Percentiles rank a stretch among this genome's conserved stretches.
Evolutionary conservation across 2,113 vertebrate species (phyloP).

Genomic region (Percina caprodes): DNA sequence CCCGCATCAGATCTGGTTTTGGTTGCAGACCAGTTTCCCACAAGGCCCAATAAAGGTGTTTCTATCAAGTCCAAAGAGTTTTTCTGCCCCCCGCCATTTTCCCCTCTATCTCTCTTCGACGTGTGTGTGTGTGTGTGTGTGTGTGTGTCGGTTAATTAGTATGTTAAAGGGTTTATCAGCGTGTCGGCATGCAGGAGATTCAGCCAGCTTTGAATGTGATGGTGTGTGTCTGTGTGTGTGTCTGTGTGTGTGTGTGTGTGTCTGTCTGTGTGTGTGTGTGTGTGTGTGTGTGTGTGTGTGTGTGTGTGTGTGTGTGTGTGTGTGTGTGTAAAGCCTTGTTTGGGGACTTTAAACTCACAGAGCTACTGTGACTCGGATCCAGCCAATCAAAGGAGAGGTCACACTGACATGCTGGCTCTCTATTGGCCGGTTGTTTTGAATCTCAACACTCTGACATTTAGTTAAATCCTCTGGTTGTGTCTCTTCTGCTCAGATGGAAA

Average conservation of each 20-base stretch:
- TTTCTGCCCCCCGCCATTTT: too few relatives aligned
- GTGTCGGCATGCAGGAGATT: slow-evolving; percentile 66
- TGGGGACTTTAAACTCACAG: slow-evolving; percentile 42
- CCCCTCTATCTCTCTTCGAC: too few relatives aligned
- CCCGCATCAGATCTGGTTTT: too few relatives aligned
- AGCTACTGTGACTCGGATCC: slow-evolving; percentile 8
- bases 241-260: slow-evolving; percentile 1
- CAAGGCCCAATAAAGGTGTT: too few relatives aligned
- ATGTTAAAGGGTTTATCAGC: slow-evolving; percentile 72
- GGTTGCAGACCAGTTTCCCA: too few relatives aligned
- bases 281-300: slow-evolving; percentile 14
- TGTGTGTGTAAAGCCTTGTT: slow-evolving; percentile 42
- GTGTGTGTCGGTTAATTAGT: slow-evolving; percentile 58
- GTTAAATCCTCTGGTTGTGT: background rate
- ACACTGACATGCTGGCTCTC: slow-evolving; percentile 21
- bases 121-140: slow-evolving; percentile 26
- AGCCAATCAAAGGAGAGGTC: slow-evolving; percentile 64
- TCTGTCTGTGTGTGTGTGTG: background rate
- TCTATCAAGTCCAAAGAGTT: too few relatives aligned
- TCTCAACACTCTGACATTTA: too few relatives aligned
- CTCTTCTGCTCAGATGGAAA: background rate
- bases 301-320: slow-evolving; percentile 10
- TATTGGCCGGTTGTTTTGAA: slow-evolving; percentile 34
- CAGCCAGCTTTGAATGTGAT: slow-evolving; percentile 60
- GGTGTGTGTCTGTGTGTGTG: slow-evolving; percentile 14